A percentile compares a stretch with the other conserved stretches of the same genome.
Evolutionary conservation across 2,113 vertebrate species (phyloP).

Genomic region (Origma solitaria): DNA sequence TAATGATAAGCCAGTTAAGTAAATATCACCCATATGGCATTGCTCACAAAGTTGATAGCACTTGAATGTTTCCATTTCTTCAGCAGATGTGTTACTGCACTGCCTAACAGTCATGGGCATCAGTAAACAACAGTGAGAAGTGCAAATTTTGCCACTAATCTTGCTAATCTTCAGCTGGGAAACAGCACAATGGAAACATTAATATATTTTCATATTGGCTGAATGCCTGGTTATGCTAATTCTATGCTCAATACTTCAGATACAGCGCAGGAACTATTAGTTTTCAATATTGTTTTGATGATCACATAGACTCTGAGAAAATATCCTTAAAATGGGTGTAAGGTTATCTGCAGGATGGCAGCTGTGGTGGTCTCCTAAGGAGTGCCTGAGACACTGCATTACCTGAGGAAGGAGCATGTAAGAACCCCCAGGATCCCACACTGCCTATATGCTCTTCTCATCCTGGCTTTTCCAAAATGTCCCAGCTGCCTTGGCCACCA

Average conservation of each 20-base stretch:
- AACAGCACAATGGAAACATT: background rate
- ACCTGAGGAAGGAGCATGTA: background rate
- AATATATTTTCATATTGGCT: background rate
- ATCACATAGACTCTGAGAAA: background rate
- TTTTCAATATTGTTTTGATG: background rate
- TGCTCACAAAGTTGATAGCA: background rate
- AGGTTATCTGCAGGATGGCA: background rate
- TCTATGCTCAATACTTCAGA: background rate
- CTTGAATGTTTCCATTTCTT: background rate
- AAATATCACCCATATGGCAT: background rate
- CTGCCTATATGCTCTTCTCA: background rate
- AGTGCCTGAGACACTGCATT: background rate
- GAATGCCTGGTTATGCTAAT: background rate
- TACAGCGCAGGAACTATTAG: background rate
- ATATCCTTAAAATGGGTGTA: background rate
- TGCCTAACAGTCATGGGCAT: background rate
- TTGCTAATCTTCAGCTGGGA: background rate
- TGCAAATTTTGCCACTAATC: background rate
- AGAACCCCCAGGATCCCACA: background rate
- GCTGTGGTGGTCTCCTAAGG: background rate
- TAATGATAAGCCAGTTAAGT: background rate
- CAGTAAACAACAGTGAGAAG: background rate
- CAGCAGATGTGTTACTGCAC: background rate
- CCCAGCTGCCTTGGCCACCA: background rate
- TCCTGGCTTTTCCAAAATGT: background rate